Base-by-base conservation (phyloP, 2,797 vertebrate genomes). In the Meda fulgida region DNA sequence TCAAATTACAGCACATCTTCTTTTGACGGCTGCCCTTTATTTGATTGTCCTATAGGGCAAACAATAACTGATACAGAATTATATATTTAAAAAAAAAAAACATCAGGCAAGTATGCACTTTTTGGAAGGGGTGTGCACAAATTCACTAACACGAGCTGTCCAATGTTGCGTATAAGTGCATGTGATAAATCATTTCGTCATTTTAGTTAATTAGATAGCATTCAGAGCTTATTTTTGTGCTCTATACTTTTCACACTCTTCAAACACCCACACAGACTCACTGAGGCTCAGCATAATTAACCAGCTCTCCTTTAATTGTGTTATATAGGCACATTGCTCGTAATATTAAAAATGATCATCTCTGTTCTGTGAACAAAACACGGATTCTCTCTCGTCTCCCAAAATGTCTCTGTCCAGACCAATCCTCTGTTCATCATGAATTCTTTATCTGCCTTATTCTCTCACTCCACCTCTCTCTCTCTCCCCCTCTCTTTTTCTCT, bases 371-470 rank as follows among this genome's bases (percentile, higher is more conserved):
- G 95, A 93, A 93, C 87, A 92, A 93, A 91, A 94, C 96, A 91
- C 96, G 92, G 88, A 92, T 90, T 53, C 89, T 94, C 90, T 94
- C 67, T 91, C 93, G 91, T 92, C 90, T 95, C 90, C 92, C 93
- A 91, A 90, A 90, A 90, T 72, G 92, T 84, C 66, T 84, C 72
- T 79, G 23, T 71, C 75, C 66, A 78, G 31, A 90, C 93, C 93
- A 87, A 95, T 95, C 94, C 91, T 96, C 94, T 95, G 94, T 94
- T 95, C 96, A 96, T 96, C 95, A 94, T 65, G 92, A 96, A 96
- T 96, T 95, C 94, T 94, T 94, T 94, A 72, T 93, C 84, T 87
- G 90, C 92, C 88, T 94, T 93, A 92, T 91, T 85, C 78, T 92
- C 93, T 93, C 84, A 29, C 26, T 83, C 80, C 95, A 91, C 91